Conservation (phyloP, 2,113 vertebrate species). For the zebrafish (Danio rerio) region DNA sequence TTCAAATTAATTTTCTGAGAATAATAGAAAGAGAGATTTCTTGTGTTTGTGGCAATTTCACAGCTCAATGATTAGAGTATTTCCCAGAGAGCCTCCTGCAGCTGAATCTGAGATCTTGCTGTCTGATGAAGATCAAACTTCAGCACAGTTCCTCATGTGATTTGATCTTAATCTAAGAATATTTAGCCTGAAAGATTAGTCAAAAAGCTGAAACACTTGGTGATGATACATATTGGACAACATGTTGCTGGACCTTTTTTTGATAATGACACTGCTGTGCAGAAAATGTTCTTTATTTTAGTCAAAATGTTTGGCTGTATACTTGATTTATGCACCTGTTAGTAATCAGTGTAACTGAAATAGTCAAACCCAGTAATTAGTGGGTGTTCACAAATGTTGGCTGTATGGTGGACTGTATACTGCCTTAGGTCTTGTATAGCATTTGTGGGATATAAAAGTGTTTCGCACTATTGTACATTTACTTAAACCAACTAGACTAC, state of each 20-base stretch:
- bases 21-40: constrained; percentile 39
- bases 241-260: background rate
- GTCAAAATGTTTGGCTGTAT: background rate
- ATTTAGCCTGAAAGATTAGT: background rate
- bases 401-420: background rate
- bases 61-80: constrained; percentile 56
- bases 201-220: background rate
- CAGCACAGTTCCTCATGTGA: background rate
- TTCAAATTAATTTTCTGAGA: constrained; percentile 66
- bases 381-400: background rate
- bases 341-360: background rate
- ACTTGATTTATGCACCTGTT: constrained; percentile 2
- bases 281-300: background rate
- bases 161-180: background rate
- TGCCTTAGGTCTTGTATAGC: background rate
- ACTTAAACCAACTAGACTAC: too few relatives aligned
- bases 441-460: background rate
- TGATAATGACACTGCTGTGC: background rate
- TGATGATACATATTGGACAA: background rate
- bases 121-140: constrained; percentile 23
- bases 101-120: background rate
- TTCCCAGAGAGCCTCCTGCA: constrained; percentile 34
- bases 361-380: background rate
- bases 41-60: constrained; percentile 70
- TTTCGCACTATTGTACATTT: too few relatives aligned